Percentiles rank a stretch among this genome's conserved stretches.
Conservation (phyloP, 2,797 vertebrate species). For the Pogonophryne albipinna region DNA sequence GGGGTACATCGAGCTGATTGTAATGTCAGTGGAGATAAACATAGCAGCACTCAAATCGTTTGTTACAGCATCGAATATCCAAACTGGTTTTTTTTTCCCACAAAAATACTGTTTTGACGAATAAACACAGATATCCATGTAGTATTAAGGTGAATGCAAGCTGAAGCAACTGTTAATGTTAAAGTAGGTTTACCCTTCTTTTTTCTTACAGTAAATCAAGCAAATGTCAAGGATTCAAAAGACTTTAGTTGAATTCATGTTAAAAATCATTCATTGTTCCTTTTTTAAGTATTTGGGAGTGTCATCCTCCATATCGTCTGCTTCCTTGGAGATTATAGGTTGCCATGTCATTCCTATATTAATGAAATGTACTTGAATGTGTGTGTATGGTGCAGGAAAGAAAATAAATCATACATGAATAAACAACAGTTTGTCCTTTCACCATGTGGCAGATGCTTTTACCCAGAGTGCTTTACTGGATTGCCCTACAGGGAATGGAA, state of each 20-base stretch:
- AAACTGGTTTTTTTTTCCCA: slow-evolving; percentile 2
- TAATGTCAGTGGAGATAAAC: slow-evolving; percentile 36
- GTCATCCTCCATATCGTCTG: no score
- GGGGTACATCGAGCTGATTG: slow-evolving; percentile 45
- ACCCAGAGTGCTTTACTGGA: slow-evolving; percentile 48
- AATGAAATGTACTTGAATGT: neutral
- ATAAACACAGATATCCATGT: slow-evolving; percentile 11
- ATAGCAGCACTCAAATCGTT: slow-evolving; percentile 20
- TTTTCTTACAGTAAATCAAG: neutral
- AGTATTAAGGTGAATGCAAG: neutral
- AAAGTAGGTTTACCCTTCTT: neutral
- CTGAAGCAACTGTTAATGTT: neutral
- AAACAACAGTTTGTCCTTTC: slow-evolving; percentile 23
- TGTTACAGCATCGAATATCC: slow-evolving; percentile 19
- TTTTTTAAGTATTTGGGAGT: no score
- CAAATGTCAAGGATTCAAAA: neutral
- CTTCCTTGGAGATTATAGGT: no score
- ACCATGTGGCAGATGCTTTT: slow-evolving; percentile 44
- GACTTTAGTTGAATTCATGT: neutral
- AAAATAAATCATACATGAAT: slow-evolving; percentile 14
- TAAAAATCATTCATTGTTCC: no score
- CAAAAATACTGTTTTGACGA: neutral
- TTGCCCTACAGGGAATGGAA: slow-evolving; percentile 40
- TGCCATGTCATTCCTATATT: neutral
- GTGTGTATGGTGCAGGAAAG: neutral